These are phyloP conservation scores for Keiferia lycopersicella DNA, from an alignment of 2,888 invertebrate genomes.

Conservation along the genomic window DNA sequence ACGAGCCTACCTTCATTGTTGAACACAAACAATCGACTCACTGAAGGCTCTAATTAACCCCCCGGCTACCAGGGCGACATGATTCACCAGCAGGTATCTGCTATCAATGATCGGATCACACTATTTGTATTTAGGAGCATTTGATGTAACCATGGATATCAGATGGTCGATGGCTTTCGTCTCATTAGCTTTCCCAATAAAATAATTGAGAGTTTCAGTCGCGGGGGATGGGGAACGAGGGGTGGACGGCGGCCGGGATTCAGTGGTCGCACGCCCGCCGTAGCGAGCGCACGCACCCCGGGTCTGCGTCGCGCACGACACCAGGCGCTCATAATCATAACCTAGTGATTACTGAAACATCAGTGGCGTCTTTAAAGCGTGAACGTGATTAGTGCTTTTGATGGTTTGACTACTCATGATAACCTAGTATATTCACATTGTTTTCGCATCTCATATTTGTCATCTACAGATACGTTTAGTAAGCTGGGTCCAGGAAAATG, in stretches of 20 bases:
- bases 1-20: constrained; percentile 16
- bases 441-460: constrained; percentile 14
- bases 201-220: constrained; percentile 77
- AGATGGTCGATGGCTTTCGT: constrained; percentile 64
- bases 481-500: constrained; percentile 23
- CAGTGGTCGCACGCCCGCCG: constrained; percentile 74
- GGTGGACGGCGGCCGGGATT: constrained; percentile 56
- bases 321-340: constrained; percentile 52
- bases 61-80: background rate
- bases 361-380: constrained; percentile 39
- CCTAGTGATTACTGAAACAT: constrained; percentile 46
- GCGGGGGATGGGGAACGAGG: constrained; percentile 50
- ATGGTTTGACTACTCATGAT: constrained; percentile 12
- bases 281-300: constrained; percentile 58
- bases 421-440: background rate
- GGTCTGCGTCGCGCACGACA: constrained; percentile 30
- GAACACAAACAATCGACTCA: constrained; percentile 14
- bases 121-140: constrained; percentile 17
- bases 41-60: constrained; percentile 18
- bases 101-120: constrained; percentile 4
- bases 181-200: constrained; percentile 80
- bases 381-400: constrained; percentile 34
- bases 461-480: constrained; percentile 18
- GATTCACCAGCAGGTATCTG: background rate
- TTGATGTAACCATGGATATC: constrained; percentile 40